Percentiles rank a stretch among this genome's conserved stretches.
Conservation (phyloP, 2,888 invertebrate genomes). For the Volucella inanis region DNA sequence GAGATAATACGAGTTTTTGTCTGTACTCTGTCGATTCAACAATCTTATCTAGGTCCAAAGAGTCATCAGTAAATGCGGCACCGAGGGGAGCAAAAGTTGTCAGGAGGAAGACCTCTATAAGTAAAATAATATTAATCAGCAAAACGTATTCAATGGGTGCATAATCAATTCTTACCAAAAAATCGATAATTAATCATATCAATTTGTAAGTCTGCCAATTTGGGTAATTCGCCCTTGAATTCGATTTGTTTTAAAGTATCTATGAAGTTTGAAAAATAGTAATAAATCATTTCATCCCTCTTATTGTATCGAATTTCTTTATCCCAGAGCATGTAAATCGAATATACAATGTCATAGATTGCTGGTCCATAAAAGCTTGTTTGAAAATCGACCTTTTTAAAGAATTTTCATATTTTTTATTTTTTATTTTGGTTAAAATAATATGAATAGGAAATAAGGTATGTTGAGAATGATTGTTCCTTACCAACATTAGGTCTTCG, state of each 20-base stretch:
- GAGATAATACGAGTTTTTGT: too few species aligned
- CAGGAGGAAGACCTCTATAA: constrained; percentile 20
- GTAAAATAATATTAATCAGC: neutral
- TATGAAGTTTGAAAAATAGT: constrained; percentile 76
- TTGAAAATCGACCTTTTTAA: constrained; percentile 77
- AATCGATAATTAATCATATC: constrained; percentile 74
- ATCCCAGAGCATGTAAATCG: constrained; percentile 76
- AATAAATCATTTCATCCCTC: constrained; percentile 76
- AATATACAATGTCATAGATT: constrained; percentile 76
- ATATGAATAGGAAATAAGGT: too few species aligned
- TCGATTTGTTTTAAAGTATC: constrained; percentile 75
- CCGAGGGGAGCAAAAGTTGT: constrained; percentile 5
- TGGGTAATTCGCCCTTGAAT: constrained; percentile 76
- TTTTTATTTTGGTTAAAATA: too few species aligned
- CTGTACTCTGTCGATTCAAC: constrained; percentile 21
- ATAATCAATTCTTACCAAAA: constrained; percentile 74
- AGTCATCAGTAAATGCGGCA: constrained; percentile 32
- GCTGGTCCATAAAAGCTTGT: constrained; percentile 76
- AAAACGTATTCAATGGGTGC: neutral
- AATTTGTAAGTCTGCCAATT: constrained; percentile 71
- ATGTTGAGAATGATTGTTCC: neutral
- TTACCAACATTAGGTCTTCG: constrained; percentile 74
- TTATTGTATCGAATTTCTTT: constrained; percentile 72
- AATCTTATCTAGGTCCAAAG: constrained; percentile 11
- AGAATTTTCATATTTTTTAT: too few species aligned